phyloP scores from a whole-genome alignment of 2,888 invertebrate species.

The Spicauda simplicius region DNA sequence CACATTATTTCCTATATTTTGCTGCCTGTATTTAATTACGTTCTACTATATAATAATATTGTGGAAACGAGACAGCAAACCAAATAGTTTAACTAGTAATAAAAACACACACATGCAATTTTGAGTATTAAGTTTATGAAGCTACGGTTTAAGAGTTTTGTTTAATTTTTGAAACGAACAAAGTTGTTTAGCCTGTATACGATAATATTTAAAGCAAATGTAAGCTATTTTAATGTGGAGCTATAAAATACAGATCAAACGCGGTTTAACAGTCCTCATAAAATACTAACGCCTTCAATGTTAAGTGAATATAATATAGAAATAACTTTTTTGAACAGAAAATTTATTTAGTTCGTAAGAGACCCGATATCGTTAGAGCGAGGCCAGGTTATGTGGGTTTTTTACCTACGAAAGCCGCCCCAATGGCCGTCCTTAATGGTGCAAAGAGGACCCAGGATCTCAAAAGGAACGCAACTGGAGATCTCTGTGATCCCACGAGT shows the following conservation, averaged over 20 bases:
- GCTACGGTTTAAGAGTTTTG: neutral
- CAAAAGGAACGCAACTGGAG: too few relatives aligned
- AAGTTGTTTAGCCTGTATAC: slow-evolving; percentile 4
- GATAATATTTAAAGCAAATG: slow-evolving; percentile 34
- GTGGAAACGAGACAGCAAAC: neutral
- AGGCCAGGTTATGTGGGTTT: too few relatives aligned
- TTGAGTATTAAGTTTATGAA: too few relatives aligned
- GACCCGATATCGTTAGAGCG: too few relatives aligned
- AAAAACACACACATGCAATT: neutral
- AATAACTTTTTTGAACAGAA: too few relatives aligned
- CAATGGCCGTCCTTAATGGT: too few relatives aligned
- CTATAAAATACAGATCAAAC: slow-evolving; percentile 44
- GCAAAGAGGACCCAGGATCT: too few relatives aligned
- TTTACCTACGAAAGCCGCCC: too few relatives aligned
- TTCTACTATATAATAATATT: slow-evolving; percentile 8
- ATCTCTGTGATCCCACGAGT: too few relatives aligned
- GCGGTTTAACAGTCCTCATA: slow-evolving; percentile 38
- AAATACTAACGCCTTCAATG: slow-evolving; percentile 30
- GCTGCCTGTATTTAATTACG: neutral
- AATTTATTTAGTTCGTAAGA: too few relatives aligned
- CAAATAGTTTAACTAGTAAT: neutral
- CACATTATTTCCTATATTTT: neutral
- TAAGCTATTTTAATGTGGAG: slow-evolving; percentile 41
- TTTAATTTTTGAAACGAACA: neutral
- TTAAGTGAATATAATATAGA: neutral